These are phyloP conservation scores for Chloropsis hardwickii DNA, from an alignment of 2,113 vertebrate species.

Conservation along the genomic window DNA sequence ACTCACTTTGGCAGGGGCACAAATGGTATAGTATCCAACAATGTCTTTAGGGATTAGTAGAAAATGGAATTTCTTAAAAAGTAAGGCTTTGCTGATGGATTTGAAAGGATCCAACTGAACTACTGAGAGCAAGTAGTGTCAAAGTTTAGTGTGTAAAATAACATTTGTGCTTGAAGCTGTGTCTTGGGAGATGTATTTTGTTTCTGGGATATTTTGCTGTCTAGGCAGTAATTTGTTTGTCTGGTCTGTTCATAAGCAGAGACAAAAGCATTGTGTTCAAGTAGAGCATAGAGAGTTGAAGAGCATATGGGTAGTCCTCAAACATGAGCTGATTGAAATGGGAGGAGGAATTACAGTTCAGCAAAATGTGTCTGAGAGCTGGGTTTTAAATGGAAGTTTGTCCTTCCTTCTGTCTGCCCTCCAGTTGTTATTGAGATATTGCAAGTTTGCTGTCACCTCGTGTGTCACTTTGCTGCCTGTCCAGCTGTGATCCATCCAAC, in stretches of 20 bases:
- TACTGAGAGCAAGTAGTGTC: neutral
- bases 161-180: neutral
- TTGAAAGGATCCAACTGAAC: neutral
- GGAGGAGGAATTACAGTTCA: neutral
- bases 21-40: neutral
- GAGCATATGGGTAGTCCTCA: neutral
- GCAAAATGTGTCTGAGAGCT: neutral
- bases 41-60: neutral
- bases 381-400: neutral
- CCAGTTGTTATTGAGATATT: neutral
- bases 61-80: neutral
- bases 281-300: neutral
- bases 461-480: neutral
- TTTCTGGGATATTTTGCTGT: neutral
- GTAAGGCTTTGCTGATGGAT: neutral
- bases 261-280: neutral
- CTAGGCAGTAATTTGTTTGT: neutral
- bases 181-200: neutral
- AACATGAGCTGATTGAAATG: neutral
- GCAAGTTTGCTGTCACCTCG: neutral
- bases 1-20: neutral
- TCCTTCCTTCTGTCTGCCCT: neutral
- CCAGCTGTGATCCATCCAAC: neutral
- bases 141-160: neutral
- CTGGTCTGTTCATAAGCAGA: neutral